Evolutionary conservation across 1,140 invertebrate species (phyloP), one percentile per base, ranked within the genome.

Genomic region (Calephelis virginiensis): DNA sequence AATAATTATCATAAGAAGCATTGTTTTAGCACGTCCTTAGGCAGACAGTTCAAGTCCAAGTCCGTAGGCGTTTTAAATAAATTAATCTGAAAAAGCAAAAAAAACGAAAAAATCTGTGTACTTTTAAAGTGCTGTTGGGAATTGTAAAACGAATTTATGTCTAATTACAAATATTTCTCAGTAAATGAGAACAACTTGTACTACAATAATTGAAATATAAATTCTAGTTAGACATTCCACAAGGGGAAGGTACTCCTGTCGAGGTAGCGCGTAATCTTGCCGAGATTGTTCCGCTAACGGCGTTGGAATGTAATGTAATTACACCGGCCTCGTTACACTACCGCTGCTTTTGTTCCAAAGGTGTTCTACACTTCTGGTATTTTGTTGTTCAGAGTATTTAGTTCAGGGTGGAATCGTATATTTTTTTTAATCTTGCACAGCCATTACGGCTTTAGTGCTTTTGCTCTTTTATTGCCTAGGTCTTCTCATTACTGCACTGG

Each of bases 221-320:
- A 72, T 71, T 76, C 69, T 66, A 64, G 63, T 77, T 68, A 69
- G 63, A 53, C 71, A 78, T 75, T 78, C 70, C 74, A 66, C 67
- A 69, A n/a, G 63, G 66, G 68, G 63, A 64, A 70, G 70, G 74
- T 76, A 76, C 77, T 82, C 74, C 66, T 69, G 53, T 69, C 67
- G 67, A 62, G 65, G 71, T 75, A 73, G 72, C 75, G 72, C 75
- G 80, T 83, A 85, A 83, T 86, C 79, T 81, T 69, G 64, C 76
- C 69, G 80, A 80, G 82, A 89, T 87, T 83, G 81, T 87, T 76
- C 78, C 77, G 73, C 71, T 80, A 82, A 85, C 75, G 67, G 71
- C 67, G 71, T 70, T 77, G 80, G 77, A 85, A 85, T 82, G 75
- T 81, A 87, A 87, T 85, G 75, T 81, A 86, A 86, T 84, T 87